phyloP scores from a whole-genome alignment of 1,140 invertebrate species.

The Drosophila nigrodunni region DNA sequence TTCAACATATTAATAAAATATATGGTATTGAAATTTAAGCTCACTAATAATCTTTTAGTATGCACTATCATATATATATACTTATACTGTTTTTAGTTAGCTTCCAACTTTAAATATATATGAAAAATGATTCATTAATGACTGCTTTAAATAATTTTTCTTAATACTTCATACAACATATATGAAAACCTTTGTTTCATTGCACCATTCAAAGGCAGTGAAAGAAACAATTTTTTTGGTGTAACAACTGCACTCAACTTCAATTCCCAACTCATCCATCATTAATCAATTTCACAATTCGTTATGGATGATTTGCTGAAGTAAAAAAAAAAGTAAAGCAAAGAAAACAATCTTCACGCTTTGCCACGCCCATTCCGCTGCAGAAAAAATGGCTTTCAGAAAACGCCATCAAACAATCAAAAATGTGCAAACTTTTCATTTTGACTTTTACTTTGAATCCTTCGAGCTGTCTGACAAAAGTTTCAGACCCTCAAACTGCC shows the following conservation, averaged over 20 bases:
- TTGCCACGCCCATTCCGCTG: conserved; percentile 15
- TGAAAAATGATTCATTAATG: too few relatives aligned
- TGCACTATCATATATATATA: too few relatives aligned
- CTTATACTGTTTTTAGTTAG: too few relatives aligned
- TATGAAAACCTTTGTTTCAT: not conserved
- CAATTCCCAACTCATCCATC: conserved; percentile 34
- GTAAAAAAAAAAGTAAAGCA: conserved; percentile 16
- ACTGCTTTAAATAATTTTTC: too few relatives aligned
- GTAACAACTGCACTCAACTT: conserved; percentile 21
- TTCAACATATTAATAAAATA: too few relatives aligned
- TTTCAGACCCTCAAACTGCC: conserved; percentile 15
- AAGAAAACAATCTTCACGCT: conserved; percentile 42
- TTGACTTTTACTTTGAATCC: conserved; percentile 44
- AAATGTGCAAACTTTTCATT: conserved; percentile 43
- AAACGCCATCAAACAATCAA: conserved; percentile 45
- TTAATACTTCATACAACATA: not conserved
- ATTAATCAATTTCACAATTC: conserved; percentile 52
- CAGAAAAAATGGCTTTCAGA: not conserved
- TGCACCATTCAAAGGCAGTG: conserved; percentile 4
- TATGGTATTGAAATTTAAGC: too few relatives aligned
- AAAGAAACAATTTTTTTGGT: not conserved
- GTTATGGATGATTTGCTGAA: conserved; percentile 52
- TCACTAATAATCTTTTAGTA: too few relatives aligned
- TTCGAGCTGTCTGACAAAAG: conserved; percentile 30
- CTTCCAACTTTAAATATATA: too few relatives aligned